Percentiles rank a stretch among this genome's conserved stretches.
These are phyloP conservation scores for Anoplophora glabripennis DNA, from an alignment of 1,140 invertebrate genomes.

Conservation along the genomic window DNA sequence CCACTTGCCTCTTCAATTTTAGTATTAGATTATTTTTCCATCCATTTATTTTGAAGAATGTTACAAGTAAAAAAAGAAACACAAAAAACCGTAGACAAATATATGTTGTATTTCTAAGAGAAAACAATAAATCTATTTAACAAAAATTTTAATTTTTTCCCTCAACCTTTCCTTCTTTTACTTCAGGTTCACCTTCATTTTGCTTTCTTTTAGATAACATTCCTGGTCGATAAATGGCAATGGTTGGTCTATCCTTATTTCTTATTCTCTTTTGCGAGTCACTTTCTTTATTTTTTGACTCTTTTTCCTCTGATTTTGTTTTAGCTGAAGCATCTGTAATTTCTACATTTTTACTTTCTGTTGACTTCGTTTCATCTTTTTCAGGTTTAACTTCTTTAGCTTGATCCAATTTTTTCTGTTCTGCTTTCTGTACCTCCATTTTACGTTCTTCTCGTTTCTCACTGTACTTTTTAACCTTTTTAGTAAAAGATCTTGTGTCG, in stretches of 20 bases:
- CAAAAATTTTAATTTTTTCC: neutral
- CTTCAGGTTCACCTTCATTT: slow-evolving; percentile 28
- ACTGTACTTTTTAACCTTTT: slow-evolving; percentile 49
- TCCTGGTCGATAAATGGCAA: slow-evolving; percentile 46
- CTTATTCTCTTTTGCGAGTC: slow-evolving; percentile 48
- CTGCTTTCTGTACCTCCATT: slow-evolving; percentile 40
- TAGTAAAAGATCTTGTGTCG: slow-evolving; percentile 25
- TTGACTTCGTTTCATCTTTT: slow-evolving; percentile 7
- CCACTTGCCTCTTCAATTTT: no score
- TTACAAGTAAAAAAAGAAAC: no score
- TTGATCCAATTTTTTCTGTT: slow-evolving; percentile 34
- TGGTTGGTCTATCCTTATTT: slow-evolving; percentile 51
- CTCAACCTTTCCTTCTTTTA: slow-evolving; percentile 7
- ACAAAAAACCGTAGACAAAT: no score
- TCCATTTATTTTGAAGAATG: no score
- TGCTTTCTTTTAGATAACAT: slow-evolving; percentile 46
- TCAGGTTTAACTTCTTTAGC: slow-evolving; percentile 14
- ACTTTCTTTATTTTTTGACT: slow-evolving; percentile 7
- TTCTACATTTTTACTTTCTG: slow-evolving; percentile 12
- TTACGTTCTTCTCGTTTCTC: slow-evolving; percentile 47
- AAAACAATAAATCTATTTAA: neutral
- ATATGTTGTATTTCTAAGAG: no score
- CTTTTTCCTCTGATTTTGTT: slow-evolving; percentile 28
- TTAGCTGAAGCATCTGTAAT: slow-evolving; percentile 7
- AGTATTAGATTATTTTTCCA: no score